Evolutionary conservation across 2,113 vertebrate species (phyloP).

Genomic region (Apteryx mantelli): DNA sequence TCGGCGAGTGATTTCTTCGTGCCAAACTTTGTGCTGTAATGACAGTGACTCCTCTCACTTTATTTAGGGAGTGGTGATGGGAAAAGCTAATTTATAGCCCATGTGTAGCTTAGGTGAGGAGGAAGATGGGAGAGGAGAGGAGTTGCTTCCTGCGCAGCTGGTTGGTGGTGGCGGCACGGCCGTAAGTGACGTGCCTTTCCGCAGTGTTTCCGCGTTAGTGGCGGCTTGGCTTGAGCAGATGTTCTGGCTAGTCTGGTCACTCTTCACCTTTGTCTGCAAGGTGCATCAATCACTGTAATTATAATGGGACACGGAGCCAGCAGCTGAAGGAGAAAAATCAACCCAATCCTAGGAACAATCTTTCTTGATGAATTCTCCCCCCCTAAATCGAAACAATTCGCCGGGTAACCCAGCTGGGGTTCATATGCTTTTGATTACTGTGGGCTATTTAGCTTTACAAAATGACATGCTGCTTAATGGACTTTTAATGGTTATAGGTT

Average conservation of each 20-base stretch:
- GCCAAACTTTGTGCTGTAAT: neutral
- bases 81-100: neutral
- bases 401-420: conserved; percentile 98
- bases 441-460: conserved; percentile 99
- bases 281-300: conserved; percentile 87
- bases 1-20: neutral
- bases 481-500: conserved; percentile 99
- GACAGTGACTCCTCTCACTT: neutral
- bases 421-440: conserved; percentile 99
- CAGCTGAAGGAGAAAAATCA: conserved; percentile 87
- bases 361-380: conserved; percentile 95
- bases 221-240: conserved; percentile 73
- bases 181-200: conserved; percentile 47
- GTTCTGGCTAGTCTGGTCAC: conserved; percentile 81
- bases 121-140: neutral
- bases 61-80: neutral
- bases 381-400: conserved; percentile 97
- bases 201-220: conserved; percentile 55
- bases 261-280: conserved; percentile 83
- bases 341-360: conserved; percentile 90
- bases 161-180: conserved; percentile 29
- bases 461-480: conserved; percentile 99
- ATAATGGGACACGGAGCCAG: conserved; percentile 82
- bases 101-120: neutral
- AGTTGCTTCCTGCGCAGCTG: conserved; percentile 35